Conservation (phyloP, 2,113 vertebrate species). For the Dermatemys mawii region DNA sequence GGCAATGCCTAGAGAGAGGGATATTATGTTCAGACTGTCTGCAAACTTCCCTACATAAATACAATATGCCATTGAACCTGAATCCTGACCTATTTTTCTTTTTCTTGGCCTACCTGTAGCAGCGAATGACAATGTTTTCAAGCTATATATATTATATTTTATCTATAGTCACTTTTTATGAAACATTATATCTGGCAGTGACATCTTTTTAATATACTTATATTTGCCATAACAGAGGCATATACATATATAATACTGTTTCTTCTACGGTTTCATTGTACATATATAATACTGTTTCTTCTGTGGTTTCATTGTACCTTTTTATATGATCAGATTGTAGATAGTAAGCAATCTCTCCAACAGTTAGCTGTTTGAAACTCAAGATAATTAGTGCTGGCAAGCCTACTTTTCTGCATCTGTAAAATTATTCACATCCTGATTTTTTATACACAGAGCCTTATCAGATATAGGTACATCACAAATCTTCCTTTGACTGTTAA, state of each 20-base stretch:
- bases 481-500: constrained; percentile 10
- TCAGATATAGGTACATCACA: constrained; percentile 57
- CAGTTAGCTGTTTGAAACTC: constrained; percentile 46
- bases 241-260: background rate
- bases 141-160: background rate
- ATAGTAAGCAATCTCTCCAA: background rate
- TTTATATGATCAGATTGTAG: background rate
- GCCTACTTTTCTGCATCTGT: background rate
- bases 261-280: background rate
- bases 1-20: background rate
- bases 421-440: constrained; percentile 4
- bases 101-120: background rate
- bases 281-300: background rate
- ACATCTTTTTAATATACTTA: background rate
- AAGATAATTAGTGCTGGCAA: background rate
- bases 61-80: background rate
- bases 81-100: background rate
- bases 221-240: background rate
- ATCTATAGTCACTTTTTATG: background rate
- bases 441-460: constrained; percentile 40
- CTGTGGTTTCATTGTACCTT: background rate
- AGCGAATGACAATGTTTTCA: background rate
- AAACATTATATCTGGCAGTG: background rate
- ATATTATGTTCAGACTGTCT: background rate
- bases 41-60: background rate